These are phyloP conservation scores for Magallana angulata DNA, from an alignment of 1,140 invertebrate species.

Conservation along the genomic window DNA sequence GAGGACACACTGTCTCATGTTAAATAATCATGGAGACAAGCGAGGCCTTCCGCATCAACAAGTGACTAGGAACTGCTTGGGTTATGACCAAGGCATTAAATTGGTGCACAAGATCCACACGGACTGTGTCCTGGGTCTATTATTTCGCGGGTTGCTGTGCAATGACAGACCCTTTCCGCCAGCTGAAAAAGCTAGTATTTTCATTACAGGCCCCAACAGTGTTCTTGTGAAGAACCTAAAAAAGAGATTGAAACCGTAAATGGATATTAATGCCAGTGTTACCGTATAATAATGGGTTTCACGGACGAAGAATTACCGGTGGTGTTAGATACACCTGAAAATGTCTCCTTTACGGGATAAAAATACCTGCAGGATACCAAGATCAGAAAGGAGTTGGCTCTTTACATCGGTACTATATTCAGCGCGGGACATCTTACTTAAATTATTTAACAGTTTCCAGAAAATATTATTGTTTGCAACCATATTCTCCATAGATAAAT, in stretches of 20 bases:
- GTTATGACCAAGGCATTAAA: not conserved
- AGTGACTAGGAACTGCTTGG: not conserved
- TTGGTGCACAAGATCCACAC: not conserved
- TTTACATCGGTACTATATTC: too few relatives aligned
- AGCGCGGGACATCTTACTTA: too few relatives aligned
- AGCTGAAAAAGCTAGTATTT: not conserved
- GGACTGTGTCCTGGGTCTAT: not conserved
- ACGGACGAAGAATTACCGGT: not conserved
- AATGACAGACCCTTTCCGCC: not conserved
- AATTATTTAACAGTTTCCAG: too few relatives aligned
- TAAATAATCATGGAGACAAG: constrained; percentile 60
- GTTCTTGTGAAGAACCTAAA: constrained; percentile 15
- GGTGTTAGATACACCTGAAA: constrained; percentile 20
- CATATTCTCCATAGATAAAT: not conserved
- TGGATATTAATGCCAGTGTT: not conserved
- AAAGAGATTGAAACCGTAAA: not conserved
- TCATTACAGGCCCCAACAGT: not conserved
- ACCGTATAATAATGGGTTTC: constrained; percentile 25
- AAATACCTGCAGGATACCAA: not conserved
- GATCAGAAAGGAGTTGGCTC: not conserved
- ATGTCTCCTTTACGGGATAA: not conserved
- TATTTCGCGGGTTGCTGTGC: not conserved
- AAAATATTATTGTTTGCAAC: too few relatives aligned
- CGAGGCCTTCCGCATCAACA: constrained; percentile 54
- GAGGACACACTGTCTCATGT: constrained; percentile 70